Percentiles rank a stretch among this genome's conserved stretches.
Evolutionary conservation across 2,113 vertebrate species (phyloP).

Genomic region (Sciurus niger): DNA sequence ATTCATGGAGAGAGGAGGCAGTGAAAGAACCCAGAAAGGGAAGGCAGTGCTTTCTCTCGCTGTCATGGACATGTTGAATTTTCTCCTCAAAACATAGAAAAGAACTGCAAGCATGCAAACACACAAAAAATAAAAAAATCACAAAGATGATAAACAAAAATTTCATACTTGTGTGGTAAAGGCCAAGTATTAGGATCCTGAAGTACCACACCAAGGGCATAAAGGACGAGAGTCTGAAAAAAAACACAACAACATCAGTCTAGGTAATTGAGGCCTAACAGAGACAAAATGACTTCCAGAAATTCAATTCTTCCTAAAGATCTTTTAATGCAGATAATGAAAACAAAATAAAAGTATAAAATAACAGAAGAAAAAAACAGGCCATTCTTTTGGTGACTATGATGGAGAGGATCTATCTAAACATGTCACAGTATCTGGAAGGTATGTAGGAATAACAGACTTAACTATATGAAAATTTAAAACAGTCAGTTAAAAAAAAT

Average conservation of each 20-base stretch:
- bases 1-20: neutral
- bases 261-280: neutral
- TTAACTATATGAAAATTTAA: neutral
- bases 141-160: conserved; percentile 5
- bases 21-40: conserved; percentile 19
- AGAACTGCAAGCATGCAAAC: neutral
- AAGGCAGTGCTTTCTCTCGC: neutral
- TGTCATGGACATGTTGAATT: neutral
- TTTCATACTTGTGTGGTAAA: conserved; percentile 93
- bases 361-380: neutral
- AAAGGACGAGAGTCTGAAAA: conserved; percentile 96
- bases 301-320: conserved; percentile 12
- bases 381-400: neutral
- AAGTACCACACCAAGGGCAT: conserved; percentile 96
- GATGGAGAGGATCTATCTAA: neutral
- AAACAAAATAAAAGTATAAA: conserved; percentile 45
- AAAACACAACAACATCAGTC: conserved; percentile 29
- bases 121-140: conserved; percentile 14
- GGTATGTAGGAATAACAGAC: neutral
- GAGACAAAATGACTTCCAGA: neutral
- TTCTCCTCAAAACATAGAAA: conserved; percentile 46
- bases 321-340: conserved; percentile 6
- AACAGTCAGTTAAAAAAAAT: neutral
- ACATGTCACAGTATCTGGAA: neutral
- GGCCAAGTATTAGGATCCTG: conserved; percentile 95